Evolutionary conservation across 2,113 vertebrate species (phyloP), one percentile per base, ranked within the genome.

Genomic region (Salvelinus alpinus): DNA sequence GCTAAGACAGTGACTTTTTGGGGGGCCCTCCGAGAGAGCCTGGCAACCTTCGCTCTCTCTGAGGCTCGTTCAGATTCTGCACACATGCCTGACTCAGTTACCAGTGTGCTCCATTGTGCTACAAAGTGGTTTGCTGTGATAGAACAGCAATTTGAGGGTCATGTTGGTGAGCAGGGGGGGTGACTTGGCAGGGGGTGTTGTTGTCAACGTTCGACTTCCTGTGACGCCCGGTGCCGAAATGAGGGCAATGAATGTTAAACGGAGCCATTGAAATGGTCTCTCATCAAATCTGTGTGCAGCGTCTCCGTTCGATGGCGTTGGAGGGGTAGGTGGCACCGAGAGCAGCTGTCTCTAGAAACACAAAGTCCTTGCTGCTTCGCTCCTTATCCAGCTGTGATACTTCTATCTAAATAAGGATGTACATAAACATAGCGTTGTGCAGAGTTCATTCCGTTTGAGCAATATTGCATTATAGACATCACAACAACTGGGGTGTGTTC

Each of bases 161-260:
- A 73, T 22, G 38, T 65, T 54, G 60, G 44, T 54, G 60, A 27
- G 9, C 2, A 20, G 27, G 16, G 34, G 57, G 34, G 34, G 68
- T 47, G 69, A 65, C 47, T 25, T 71, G 68, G 57, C 22, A 25
- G 29, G 20, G 51, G 48, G 65, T n/a, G 73, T 67, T 70, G 64
- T 24, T 71, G 69, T 72, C 47, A 47, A 1, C 38, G 13, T 71
- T 69, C 51, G 60, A 72, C 44, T 59, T 77, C 48, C 24, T 34
- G 54, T 69, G 57, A 64, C 3, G 29, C 16, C 22, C 27, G 16
- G 4, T 2, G 11, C 9, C 1, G 29, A 78, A 76, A 72, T 75
- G 54, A 65, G 27, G 71, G 64, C 66, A 78, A 80, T 24, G 27
- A 80, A 87, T 82, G 74, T 51, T 79, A 80, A 88, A 74, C 48